Evolutionary conservation across 2,888 invertebrate genomes (phyloP).

Genomic region (Criorhina ranunculi): DNA sequence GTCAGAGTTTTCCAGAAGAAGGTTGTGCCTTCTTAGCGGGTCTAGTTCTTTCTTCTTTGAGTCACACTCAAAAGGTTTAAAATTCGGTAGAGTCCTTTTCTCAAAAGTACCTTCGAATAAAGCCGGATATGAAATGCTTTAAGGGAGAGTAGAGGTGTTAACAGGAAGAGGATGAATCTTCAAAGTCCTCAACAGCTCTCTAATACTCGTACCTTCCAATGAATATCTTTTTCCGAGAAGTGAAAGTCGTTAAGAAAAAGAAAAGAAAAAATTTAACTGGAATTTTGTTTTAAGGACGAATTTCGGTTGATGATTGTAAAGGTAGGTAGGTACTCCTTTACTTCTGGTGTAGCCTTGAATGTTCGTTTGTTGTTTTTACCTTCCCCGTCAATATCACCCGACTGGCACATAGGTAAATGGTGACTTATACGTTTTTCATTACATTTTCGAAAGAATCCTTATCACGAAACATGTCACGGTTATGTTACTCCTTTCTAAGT

Average conservation of each 20-base stretch:
- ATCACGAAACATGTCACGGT: conserved; percentile 37
- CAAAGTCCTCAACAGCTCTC: no score
- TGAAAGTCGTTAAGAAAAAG: no score
- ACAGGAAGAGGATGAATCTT: no score
- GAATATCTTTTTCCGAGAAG: no score
- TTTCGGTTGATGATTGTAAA: conserved; percentile 16
- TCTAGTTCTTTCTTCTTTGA: no score
- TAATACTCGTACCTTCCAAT: background rate
- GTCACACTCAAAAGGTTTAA: no score
- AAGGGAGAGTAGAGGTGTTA: no score
- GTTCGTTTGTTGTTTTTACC: conserved; percentile 5
- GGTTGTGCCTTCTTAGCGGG: no score
- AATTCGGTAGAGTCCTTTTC: no score
- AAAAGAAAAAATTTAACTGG: conserved; percentile 15
- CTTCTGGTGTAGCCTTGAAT: background rate
- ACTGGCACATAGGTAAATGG: conserved; percentile 1
- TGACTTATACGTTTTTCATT: conserved; percentile 35
- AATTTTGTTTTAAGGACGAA: conserved; percentile 25
- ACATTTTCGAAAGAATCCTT: conserved; percentile 17
- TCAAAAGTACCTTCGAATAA: no score
- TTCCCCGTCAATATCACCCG: conserved; percentile 8
- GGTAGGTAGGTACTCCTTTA: background rate
- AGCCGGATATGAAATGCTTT: no score
- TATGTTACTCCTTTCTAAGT: conserved; percentile 13
- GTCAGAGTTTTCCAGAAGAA: no score